Evolutionary conservation across 2,797 vertebrate genomes (phyloP).

Genomic region (Mus spretus): DNA sequence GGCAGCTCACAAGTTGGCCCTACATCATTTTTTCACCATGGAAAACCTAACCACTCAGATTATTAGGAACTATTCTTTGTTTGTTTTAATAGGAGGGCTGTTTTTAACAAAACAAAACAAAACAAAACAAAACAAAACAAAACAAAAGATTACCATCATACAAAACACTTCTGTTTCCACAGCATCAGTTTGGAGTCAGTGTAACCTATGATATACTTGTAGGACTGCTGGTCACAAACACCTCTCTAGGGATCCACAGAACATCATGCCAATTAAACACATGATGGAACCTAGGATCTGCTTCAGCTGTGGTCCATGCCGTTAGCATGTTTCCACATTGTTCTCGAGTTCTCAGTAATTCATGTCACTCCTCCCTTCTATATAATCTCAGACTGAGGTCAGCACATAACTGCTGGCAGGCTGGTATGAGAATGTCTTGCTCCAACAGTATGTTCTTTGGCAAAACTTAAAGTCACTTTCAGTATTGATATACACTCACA

Average conservation of each 20-base stretch:
- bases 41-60: neutral
- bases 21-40: neutral
- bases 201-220: neutral
- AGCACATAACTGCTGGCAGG: neutral
- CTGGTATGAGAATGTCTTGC: neutral
- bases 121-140: too few species aligned
- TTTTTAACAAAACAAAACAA: neutral
- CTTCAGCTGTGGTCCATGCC: neutral
- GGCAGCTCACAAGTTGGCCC: neutral
- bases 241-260: too few species aligned
- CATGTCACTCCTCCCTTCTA: neutral
- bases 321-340: neutral
- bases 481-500: neutral
- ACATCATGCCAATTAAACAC: neutral
- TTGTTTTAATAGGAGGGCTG: neutral
- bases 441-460: neutral
- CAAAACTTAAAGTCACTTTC: neutral
- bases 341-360: neutral
- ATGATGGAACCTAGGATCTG: neutral
- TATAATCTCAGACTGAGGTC: neutral
- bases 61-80: neutral
- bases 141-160: neutral
- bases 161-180: neutral
- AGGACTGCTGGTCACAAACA: neutral
- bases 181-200: neutral